A percentile compares a stretch with the other conserved stretches of the same genome.
phyloP scores from a whole-genome alignment of 92 coral and sea anemone genomes.

The Actinostola sp. region DNA sequence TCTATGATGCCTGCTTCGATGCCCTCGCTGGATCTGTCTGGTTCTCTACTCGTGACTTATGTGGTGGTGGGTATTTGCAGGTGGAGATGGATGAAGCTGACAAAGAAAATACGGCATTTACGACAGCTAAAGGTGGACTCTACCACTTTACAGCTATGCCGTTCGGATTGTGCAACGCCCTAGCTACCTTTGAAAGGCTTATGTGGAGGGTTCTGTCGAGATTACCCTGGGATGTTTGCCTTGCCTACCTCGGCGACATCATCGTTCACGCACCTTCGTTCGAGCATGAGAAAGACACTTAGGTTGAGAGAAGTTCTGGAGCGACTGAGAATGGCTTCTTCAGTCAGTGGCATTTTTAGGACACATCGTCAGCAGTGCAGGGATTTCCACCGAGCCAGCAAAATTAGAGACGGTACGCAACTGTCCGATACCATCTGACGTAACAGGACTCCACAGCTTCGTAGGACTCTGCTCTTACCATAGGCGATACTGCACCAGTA shows the following conservation, averaged over 20 bases:
- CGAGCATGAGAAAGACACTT: constrained; percentile 9
- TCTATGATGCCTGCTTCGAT: constrained; percentile 25
- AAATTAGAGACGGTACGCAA: constrained; percentile 20
- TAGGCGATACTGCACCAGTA: constrained; percentile 19
- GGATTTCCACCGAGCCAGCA: constrained; percentile 28
- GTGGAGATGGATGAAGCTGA: constrained; percentile 11
- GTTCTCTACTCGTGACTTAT: constrained; percentile 39
- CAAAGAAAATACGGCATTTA: constrained; percentile 7
- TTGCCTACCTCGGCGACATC: constrained; percentile 22
- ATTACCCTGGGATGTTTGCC: constrained; percentile 18
- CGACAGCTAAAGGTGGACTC: constrained; percentile 6
- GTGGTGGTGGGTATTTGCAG: constrained; percentile 49
- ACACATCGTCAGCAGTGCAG: constrained; percentile 45
- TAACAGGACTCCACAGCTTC: constrained; percentile 26
- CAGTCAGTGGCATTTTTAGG: constrained; percentile 36
- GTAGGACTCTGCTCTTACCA: constrained; percentile 46
- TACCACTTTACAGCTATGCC: constrained; percentile 11
- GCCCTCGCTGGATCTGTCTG: constrained; percentile 31
- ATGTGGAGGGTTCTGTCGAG: constrained; percentile 3
- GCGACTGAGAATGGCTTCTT: constrained; percentile 21
- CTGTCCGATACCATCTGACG: too few species aligned
- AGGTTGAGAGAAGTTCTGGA: constrained; percentile 42
- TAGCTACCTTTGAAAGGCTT: constrained; percentile 7
- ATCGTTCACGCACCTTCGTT: constrained; percentile 9
- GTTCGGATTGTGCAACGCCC: constrained; percentile 16